These are phyloP conservation scores for Philopedon plagiatum DNA, from an alignment of 2,888 invertebrate species.

Conservation along the genomic window DNA sequence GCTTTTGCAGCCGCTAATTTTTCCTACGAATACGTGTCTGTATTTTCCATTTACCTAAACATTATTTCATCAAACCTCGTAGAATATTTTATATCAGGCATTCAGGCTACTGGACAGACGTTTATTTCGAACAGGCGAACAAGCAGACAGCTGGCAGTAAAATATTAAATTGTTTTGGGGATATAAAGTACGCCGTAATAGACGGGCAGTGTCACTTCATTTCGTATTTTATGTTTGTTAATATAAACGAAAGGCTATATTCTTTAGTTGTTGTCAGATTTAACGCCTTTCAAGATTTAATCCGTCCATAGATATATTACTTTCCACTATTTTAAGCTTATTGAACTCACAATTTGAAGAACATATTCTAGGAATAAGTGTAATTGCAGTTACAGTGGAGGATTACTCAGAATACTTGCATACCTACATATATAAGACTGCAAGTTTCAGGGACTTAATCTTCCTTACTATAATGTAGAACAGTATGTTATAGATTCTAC, in stretches of 20 bases:
- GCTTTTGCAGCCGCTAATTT: no score
- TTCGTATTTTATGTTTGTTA: slow-evolving; percentile 18
- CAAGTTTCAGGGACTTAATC: no score
- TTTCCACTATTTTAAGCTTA: neutral
- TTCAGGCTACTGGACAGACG: slow-evolving; percentile 9
- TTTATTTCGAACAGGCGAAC: neutral
- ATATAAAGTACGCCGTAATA: slow-evolving; percentile 14
- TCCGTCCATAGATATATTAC: neutral
- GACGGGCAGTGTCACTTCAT: slow-evolving; percentile 10
- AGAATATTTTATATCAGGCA: neutral
- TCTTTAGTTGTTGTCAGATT: neutral
- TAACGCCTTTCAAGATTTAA: neutral
- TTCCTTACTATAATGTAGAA: no score
- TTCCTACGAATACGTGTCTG: no score
- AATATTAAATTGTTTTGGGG: slow-evolving; percentile 19
- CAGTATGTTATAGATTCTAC: no score
- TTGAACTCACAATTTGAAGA: no score
- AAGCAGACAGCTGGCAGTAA: slow-evolving; percentile 10
- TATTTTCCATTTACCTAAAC: neutral
- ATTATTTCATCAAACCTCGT: neutral
- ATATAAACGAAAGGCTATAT: slow-evolving; percentile 3
- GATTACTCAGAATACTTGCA: no score
- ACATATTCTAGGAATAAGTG: no score
- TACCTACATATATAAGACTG: no score
- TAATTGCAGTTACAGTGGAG: no score